Conservation (phyloP, 2,797 vertebrate species). For the Margarornis squamiger region DNA sequence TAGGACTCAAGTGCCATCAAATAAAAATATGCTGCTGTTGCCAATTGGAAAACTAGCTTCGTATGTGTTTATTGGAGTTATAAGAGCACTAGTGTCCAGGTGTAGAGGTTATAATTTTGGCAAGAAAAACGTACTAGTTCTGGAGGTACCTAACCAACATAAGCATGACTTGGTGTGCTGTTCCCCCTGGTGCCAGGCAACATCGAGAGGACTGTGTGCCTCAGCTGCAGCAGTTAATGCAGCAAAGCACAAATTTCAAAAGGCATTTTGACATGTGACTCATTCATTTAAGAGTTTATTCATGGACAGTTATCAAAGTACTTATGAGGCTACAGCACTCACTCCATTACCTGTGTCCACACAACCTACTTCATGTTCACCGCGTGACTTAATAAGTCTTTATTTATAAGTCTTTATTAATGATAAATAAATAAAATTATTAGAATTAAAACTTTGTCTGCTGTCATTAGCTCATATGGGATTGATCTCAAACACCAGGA, state of each 20-base stretch:
- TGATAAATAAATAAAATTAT: neutral
- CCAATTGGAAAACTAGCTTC: slow-evolving; percentile 24
- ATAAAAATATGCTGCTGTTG: slow-evolving; percentile 24
- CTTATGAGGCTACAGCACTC: neutral
- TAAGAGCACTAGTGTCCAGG: neutral
- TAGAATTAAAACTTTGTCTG: neutral
- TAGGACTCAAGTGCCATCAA: slow-evolving; percentile 11
- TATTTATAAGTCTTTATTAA: neutral
- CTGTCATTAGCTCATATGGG: neutral
- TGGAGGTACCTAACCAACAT: neutral
- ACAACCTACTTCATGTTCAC: neutral
- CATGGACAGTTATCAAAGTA: neutral
- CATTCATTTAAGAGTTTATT: neutral
- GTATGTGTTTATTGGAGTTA: neutral
- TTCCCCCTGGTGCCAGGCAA: neutral
- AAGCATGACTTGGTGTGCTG: neutral
- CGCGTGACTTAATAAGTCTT: neutral
- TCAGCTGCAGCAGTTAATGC: neutral
- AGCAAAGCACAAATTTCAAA: neutral
- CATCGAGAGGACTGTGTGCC: neutral
- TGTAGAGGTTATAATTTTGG: neutral
- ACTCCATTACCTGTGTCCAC: neutral
- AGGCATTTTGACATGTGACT: neutral
- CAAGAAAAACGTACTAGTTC: neutral
- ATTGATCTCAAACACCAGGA: neutral